Conservation (phyloP, 2,113 vertebrate genomes). For the Cyphomyrus plagiostoma region DNA sequence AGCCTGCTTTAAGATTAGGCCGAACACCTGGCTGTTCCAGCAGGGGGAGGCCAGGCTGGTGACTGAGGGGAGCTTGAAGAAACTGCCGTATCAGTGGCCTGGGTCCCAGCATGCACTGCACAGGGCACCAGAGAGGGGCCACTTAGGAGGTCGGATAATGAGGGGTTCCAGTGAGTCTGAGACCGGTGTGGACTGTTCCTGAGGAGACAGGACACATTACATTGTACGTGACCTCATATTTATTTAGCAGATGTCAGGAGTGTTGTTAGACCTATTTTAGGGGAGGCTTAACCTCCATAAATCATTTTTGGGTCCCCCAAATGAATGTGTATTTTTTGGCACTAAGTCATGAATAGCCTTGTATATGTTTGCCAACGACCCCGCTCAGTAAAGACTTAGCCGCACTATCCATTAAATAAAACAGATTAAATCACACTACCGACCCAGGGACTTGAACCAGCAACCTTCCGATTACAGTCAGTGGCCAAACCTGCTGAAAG, state of each 20-base stretch:
- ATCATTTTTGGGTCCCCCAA: too few relatives aligned
- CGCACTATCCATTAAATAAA: too few relatives aligned
- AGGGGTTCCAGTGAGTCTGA: neutral
- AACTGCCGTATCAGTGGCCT: neutral
- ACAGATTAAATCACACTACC: neutral
- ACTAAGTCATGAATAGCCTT: too few relatives aligned
- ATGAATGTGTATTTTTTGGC: too few relatives aligned
- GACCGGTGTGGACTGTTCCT: neutral
- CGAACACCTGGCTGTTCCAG: neutral
- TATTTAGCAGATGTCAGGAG: neutral
- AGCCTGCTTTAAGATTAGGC: slow-evolving; percentile 8
- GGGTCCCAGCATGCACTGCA: neutral
- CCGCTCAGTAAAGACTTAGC: too few relatives aligned
- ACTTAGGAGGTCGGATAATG: neutral
- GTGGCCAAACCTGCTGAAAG: neutral
- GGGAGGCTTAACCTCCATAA: too few relatives aligned
- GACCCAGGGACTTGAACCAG: neutral
- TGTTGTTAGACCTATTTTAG: too few relatives aligned
- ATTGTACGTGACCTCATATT: neutral
- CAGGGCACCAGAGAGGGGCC: neutral
- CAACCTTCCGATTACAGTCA: neutral
- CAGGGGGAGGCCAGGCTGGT: neutral
- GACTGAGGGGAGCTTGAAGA: neutral
- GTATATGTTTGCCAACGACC: too few relatives aligned
- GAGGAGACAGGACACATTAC: neutral